Conservation (phyloP, 2,113 vertebrate genomes). For the Eudyptes chrysolophus region DNA sequence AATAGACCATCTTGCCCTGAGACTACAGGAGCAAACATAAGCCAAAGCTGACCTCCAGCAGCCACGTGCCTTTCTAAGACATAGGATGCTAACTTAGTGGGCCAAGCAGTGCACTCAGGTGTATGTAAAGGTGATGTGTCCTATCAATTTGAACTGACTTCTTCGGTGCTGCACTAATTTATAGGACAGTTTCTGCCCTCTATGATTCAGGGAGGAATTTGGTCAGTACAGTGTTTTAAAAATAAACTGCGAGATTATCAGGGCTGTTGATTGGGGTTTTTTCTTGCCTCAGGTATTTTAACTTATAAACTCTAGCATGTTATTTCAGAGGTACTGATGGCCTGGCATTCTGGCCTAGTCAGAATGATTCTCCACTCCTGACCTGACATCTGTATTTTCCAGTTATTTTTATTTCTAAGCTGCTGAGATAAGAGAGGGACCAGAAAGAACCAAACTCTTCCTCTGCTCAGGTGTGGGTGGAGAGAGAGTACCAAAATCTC, state of each 20-base stretch:
- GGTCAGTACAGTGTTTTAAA: not conserved
- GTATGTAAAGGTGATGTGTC: not conserved
- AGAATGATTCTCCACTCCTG: not conserved
- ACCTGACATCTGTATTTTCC: not conserved
- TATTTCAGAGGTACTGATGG: not conserved
- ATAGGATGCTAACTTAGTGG: not conserved
- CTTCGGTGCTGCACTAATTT: not conserved
- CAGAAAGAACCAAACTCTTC: not conserved
- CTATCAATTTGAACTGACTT: not conserved
- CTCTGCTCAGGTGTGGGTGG: not conserved
- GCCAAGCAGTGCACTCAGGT: not conserved
- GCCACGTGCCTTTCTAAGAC: not conserved
- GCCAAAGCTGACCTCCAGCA: not conserved
- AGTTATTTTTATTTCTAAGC: not conserved
- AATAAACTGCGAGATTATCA: not conserved
- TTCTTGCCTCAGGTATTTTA: not conserved
- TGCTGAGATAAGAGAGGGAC: not conserved
- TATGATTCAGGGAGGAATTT: not conserved
- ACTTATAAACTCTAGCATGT: not conserved
- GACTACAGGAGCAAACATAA: not conserved
- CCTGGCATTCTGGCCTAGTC: not conserved
- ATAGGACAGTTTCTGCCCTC: not conserved
- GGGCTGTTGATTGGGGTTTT: not conserved
- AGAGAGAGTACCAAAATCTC: not conserved
- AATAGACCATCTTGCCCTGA: not conserved